Percentiles rank a stretch among this genome's conserved stretches.
Evolutionary conservation across 2,113 vertebrate species (phyloP).

Genomic region (Nyctereutes procyonoides): DNA sequence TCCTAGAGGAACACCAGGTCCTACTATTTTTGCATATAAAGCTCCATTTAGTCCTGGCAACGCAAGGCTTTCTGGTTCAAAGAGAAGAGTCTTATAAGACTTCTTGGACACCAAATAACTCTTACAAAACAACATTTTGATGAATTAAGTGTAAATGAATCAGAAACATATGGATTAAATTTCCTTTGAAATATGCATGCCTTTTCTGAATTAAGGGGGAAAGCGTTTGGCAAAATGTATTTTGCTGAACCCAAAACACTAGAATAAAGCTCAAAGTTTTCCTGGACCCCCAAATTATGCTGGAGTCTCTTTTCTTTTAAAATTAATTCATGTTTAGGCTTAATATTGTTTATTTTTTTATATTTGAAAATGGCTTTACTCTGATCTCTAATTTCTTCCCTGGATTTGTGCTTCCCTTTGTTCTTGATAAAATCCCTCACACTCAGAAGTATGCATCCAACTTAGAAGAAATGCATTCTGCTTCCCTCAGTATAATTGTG

Average conservation of each 20-base stretch:
- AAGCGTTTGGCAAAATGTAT: slow-evolving; percentile 80
- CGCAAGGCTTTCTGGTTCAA: slow-evolving; percentile 79
- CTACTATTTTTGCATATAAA: slow-evolving; percentile 68
- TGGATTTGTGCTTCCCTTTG: slow-evolving; percentile 43
- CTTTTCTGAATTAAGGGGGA: slow-evolving; percentile 83
- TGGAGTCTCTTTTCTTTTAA: slow-evolving; percentile 69
- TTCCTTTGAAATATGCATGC: slow-evolving; percentile 84
- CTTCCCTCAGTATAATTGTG: neutral
- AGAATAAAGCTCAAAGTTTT: slow-evolving; percentile 68
- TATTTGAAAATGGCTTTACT: slow-evolving; percentile 56
- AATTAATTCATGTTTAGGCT: slow-evolving; percentile 73
- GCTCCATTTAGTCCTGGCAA: slow-evolving; percentile 80
- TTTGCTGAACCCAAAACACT: slow-evolving; percentile 79
- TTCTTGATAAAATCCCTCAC: slow-evolving; percentile 50
- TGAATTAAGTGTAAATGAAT: slow-evolving; percentile 86
- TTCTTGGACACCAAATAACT: slow-evolving; percentile 83
- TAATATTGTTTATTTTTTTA: slow-evolving; percentile 50
- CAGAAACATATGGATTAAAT: slow-evolving; percentile 86
- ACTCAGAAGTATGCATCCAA: neutral
- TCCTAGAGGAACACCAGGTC: slow-evolving; percentile 70
- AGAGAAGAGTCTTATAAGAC: slow-evolving; percentile 80
- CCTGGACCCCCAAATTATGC: slow-evolving; percentile 64
- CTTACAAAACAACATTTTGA: slow-evolving; percentile 86
- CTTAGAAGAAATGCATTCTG: slow-evolving; percentile 18
- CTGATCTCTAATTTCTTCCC: slow-evolving; percentile 48